phyloP scores from a whole-genome alignment of 2,888 invertebrate genomes.

The Lumbricus terrestris region DNA sequence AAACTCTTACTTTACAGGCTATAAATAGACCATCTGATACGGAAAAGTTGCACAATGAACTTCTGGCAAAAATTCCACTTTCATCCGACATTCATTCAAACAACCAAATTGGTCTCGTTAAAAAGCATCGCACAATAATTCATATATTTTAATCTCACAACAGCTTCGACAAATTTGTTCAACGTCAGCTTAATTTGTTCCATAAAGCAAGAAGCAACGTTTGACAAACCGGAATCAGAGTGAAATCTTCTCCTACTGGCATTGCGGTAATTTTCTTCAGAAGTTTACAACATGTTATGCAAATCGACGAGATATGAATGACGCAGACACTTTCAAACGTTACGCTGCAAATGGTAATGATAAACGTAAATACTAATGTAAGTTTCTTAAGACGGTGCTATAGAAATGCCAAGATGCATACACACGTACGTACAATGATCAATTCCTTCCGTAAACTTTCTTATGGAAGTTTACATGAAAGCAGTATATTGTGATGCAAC shows the following conservation, averaged over 20 bases:
- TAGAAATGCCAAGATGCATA: neutral
- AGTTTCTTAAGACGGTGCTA: neutral
- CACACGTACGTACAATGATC: neutral
- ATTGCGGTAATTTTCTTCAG: neutral
- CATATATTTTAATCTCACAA: neutral
- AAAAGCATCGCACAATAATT: neutral
- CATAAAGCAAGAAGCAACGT: neutral
- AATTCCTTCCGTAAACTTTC: neutral
- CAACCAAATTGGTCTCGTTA: too few relatives aligned
- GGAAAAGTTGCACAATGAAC: neutral
- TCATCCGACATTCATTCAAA: neutral
- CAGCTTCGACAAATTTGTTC: neutral
- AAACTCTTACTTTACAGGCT: too few relatives aligned
- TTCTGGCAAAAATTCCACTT: neutral
- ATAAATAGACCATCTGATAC: too few relatives aligned
- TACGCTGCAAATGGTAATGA: neutral
- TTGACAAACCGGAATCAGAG: neutral
- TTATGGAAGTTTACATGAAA: neutral
- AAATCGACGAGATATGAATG: neutral
- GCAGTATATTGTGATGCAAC: neutral
- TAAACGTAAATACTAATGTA: neutral
- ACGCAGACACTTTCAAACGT: neutral
- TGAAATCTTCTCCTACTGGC: neutral
- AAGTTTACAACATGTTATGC: neutral
- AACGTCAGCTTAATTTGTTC: neutral